Percentiles rank a stretch among this genome's conserved stretches.
Evolutionary conservation across 1,140 invertebrate species (phyloP).

Genomic region (Lineus longissimus): DNA sequence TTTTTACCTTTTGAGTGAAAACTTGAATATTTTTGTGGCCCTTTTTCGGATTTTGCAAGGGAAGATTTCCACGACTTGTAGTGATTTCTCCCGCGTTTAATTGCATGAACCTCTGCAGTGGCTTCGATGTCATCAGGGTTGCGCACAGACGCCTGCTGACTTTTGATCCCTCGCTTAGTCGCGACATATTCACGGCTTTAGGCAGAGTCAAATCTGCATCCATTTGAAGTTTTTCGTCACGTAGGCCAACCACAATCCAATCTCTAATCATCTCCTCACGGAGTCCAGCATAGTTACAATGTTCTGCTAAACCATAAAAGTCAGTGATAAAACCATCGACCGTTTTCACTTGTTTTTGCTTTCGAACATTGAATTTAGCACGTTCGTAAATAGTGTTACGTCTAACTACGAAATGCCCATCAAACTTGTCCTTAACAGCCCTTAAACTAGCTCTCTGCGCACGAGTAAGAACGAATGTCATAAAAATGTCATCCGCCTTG

Average conservation of each 20-base stretch:
- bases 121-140: background rate
- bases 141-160: background rate
- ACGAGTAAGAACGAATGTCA: background rate
- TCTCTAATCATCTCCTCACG: constrained; percentile 1
- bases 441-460: background rate
- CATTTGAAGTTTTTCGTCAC: background rate
- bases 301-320: background rate
- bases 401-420: background rate
- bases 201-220: background rate
- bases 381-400: background rate
- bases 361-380: background rate
- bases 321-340: background rate
- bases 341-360: background rate
- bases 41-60: background rate
- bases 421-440: background rate
- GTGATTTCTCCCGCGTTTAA: background rate
- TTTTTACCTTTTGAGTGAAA: no score
- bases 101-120: background rate
- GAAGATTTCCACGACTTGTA: background rate
- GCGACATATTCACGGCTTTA: background rate
- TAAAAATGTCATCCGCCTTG: background rate
- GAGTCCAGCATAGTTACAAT: background rate
- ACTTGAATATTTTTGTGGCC: background rate
- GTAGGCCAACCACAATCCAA: background rate
- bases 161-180: background rate